Conservation (phyloP, 2,888 invertebrate species). For the Tridacna crocea region DNA sequence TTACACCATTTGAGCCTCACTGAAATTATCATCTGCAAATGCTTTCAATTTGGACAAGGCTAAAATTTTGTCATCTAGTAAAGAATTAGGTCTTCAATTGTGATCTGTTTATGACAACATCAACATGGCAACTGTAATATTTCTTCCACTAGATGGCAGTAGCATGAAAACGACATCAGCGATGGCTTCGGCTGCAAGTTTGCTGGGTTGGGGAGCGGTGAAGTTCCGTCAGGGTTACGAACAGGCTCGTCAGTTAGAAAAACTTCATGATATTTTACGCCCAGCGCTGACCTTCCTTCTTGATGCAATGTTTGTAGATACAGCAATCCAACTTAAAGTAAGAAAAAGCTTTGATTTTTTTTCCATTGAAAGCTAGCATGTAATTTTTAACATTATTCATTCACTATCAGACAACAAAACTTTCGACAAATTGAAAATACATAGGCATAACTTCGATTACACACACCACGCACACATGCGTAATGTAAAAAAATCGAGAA, state of each 20-base stretch:
- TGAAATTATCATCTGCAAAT: too few relatives aligned
- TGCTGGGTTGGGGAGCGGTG: conserved; percentile 43
- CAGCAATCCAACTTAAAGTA: conserved; percentile 16
- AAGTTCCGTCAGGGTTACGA: conserved; percentile 34
- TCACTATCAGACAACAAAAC: not conserved
- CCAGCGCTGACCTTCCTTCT: conserved; percentile 21
- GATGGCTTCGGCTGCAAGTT: conserved; percentile 24
- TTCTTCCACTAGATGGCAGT: conserved; percentile 33
- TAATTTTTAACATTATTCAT: not conserved
- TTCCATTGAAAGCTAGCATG: not conserved
- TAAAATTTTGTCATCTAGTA: too few relatives aligned
- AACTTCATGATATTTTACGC: conserved; percentile 15
- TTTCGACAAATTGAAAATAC: too few relatives aligned
- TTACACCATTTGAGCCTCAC: too few relatives aligned
- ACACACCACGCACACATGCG: too few relatives aligned
- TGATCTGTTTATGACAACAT: not conserved
- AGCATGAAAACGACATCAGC: conserved; percentile 31
- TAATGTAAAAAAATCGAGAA: too few relatives aligned
- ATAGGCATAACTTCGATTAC: too few relatives aligned
- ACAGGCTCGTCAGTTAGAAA: conserved; percentile 3
- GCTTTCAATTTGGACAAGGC: too few relatives aligned
- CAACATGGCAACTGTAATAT: not conserved
- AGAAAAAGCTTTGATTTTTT: not conserved
- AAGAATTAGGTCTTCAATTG: not conserved
- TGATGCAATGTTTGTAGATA: not conserved